These are phyloP conservation scores for Parnassius glacialis DNA, from an alignment of 2,888 invertebrate genomes.

Conservation along the genomic window DNA sequence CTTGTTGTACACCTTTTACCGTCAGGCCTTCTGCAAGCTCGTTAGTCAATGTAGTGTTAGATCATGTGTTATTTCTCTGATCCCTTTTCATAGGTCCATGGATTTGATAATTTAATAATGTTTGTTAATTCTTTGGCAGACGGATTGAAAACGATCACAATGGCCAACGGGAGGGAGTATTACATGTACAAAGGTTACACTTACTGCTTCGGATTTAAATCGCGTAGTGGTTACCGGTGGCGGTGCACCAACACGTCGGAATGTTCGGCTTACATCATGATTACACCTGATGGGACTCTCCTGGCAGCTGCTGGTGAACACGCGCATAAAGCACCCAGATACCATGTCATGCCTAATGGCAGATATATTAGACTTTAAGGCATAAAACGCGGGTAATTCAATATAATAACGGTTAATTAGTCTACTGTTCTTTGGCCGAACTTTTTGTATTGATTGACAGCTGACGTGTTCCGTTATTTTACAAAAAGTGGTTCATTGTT, in stretches of 20 bases:
- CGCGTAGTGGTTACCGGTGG: slow-evolving; percentile 30
- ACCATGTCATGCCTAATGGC: slow-evolving; percentile 28
- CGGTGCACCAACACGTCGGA: slow-evolving; percentile 34
- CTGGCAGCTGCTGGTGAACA: slow-evolving; percentile 29
- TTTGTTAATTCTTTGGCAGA: slow-evolving; percentile 6
- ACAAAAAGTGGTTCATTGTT: too few species aligned
- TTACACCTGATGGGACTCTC: slow-evolving; percentile 28
- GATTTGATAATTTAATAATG: neutral
- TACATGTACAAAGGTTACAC: slow-evolving; percentile 34
- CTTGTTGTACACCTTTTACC: too few species aligned
- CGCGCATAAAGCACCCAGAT: slow-evolving; percentile 30
- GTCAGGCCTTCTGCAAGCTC: too few species aligned
- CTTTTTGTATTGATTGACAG: too few species aligned
- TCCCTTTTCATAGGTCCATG: too few species aligned
- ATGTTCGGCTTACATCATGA: slow-evolving; percentile 34
- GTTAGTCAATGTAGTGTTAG: too few species aligned
- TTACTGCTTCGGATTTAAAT: slow-evolving; percentile 28
- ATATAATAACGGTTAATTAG: too few species aligned
- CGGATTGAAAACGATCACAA: slow-evolving; percentile 21
- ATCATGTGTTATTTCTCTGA: too few species aligned
- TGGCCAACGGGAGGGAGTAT: slow-evolving; percentile 31
- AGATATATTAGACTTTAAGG: slow-evolving; percentile 32
- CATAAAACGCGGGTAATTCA: neutral
- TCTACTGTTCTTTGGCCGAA: too few species aligned
- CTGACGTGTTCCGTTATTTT: too few species aligned